Evolutionary conservation across 2,113 vertebrate genomes (phyloP), one percentile per base, ranked within the genome.

Genomic region (Mormoops blainvillei): DNA sequence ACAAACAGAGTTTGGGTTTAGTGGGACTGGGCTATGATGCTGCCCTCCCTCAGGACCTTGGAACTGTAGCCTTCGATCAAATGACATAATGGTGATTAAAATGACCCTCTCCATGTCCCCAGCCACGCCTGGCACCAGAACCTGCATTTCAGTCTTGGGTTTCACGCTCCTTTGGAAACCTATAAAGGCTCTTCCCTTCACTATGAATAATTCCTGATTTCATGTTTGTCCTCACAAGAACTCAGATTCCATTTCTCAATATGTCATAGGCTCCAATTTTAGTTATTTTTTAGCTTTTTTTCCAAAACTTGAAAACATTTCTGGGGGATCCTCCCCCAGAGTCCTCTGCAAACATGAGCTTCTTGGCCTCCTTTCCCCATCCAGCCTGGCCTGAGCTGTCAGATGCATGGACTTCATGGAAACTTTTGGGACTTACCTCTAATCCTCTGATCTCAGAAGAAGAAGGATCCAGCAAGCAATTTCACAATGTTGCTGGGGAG

Each of bases 161-260:
- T 81, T 52, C 70, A 87, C 71, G 19, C 28, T 81, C 61, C 43
- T 87, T 71, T 91, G 80, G 54, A 95, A 93, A 93, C 48, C 74
- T 81, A 80, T 70, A 82, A 73, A 73, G 28, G 43, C 68, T 48
- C 65, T 92, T 77, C 67, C 61, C 73, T 70, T 92, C 74, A 56
- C 70, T 33, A 41, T 28, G 70, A 91, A 74, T 83, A 89, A 87
- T 68, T 67, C 18, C 70, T 45, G 50, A 94, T 61, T 87, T 90
- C 71, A 87, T 54, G 52, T 65, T 54, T 94, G 71, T 95, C 81
- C 85, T 87, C 81, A 77, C 1, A 12, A 92, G 94, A 88, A 89
- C 81, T 81, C 43, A n/a, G 50, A 77, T 94, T 85, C 85, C 48
- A 70, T 81, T 89, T 88, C 33, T 91, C 18, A 8, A 63, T 78